Evolutionary conservation across 2,797 vertebrate species (phyloP), one percentile per base, ranked within the genome.

Genomic region (Triplophysa yarkandensis): DNA sequence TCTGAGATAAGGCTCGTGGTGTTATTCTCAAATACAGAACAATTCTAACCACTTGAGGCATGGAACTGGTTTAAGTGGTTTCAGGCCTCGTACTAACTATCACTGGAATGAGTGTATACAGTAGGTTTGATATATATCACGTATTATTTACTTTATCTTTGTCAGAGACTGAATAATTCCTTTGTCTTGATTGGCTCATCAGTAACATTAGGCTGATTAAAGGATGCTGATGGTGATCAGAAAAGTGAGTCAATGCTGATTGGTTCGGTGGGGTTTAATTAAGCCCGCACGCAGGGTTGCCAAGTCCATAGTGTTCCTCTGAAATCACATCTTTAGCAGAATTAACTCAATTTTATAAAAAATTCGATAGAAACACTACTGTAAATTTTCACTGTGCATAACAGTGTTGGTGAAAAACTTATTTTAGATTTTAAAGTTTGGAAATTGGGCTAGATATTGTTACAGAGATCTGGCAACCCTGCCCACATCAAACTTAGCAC

Each of bases 161-260:
- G 57, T 55, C 34, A 43, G 23, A 25, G 19, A 25, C n/a, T n/a
- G 21, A 21, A 61, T 39, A 36, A 48, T 44, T 68, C 48, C 39
- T 34, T 55, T 64, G 52, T 71, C 72, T 54, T 62, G 43, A 76
- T 62, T 67, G 39, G 46, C 55, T 69, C 19, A 23, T 43, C 44
- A 48, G 54, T 50, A 32, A 19, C 4, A 32, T 16, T 30, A 71
- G 28, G 23, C 66, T 81, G 63, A 82, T 82, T 76, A 81, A 67
- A 78, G 82, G 64, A 76, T 63, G 46, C 34, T 61, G 62, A 36
- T 0, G 50, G 68, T 34, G 58, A 68, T 62, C 58, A 62, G 68
- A 32, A 21, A 62, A 48, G 78, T 63, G 72, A 48, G 60, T 58
- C 66, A 55, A 55, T 50, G n/a, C 3, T 36, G 36, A 80, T 63